Evolutionary conservation across 2,113 vertebrate genomes (phyloP).

Genomic region (Ancistrus triradiatus): DNA sequence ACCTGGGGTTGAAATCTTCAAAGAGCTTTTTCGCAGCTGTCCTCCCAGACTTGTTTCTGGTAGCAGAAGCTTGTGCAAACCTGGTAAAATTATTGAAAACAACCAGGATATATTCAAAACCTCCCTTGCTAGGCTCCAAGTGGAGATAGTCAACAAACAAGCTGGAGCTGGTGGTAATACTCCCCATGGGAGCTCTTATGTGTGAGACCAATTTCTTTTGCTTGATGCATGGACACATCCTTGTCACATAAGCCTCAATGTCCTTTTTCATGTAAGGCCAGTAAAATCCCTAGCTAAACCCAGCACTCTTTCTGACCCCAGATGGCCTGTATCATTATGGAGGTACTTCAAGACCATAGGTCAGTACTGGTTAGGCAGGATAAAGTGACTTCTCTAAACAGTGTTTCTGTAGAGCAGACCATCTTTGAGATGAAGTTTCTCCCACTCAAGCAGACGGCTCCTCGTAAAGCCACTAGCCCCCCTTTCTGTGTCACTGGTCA

Average conservation of each 20-base stretch:
- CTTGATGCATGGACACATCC: slow-evolving; percentile 12
- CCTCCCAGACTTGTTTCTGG: not conserved
- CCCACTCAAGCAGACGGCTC: not conserved
- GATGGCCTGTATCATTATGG: slow-evolving; percentile 15
- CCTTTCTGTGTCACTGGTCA: not conserved
- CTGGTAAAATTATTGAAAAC: slow-evolving; percentile 6
- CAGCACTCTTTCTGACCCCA: not conserved
- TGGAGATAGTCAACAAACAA: slow-evolving; percentile 2
- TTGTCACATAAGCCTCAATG: slow-evolving; percentile 21
- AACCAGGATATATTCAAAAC: slow-evolving; percentile 3
- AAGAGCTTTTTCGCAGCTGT: not conserved
- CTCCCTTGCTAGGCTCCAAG: not conserved
- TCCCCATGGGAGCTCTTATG: not conserved
- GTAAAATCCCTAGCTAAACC: slow-evolving; percentile 8
- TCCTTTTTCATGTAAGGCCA: slow-evolving; percentile 1
- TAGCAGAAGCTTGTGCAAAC: not conserved
- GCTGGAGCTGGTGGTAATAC: not conserved
- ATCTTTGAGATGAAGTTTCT: not conserved
- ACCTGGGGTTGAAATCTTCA: slow-evolving; percentile 1
- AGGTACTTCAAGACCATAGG: not conserved
- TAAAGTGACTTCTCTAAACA: not conserved
- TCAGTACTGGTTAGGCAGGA: not conserved
- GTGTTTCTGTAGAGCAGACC: not conserved
- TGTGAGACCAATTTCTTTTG: slow-evolving; percentile 1
- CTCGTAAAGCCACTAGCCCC: not conserved